Base-by-base conservation (phyloP, 2,888 invertebrate genomes). In the Zaprionus obscuricornis region DNA sequence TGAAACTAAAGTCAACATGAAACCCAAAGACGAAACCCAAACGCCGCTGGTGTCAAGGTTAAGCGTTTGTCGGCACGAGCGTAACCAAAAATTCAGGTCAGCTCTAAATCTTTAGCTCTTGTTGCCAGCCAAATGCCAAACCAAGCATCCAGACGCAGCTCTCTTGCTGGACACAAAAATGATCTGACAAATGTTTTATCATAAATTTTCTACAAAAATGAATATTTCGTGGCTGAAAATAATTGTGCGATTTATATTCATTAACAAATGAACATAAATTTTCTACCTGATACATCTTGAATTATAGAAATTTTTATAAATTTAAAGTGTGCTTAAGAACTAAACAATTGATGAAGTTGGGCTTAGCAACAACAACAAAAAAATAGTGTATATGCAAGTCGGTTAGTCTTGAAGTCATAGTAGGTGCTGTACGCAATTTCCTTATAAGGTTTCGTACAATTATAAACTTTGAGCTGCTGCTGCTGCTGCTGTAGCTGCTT, bases 11-110 rank as follows among this genome's bases (percentile, higher is more conserved):
- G 5, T 24, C 24, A 24, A 8, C 4, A 4, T 24, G 34, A 16
- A 17, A 7, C 31, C 6, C 27, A 34, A 40, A 42, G 45, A 24
- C 18, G 29, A 49, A 36, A 3, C 29, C 34, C 58, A 22, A 49
- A 14, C 37, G 55, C 57, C 58, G 74, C 64, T 49, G 65, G 78
- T 75, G 81, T 82, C 81, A 82, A 82, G 81, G 81, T 85, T 85
- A 85, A 85, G 55, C 78, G 56, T 57, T 59, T 70, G 47, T 36
- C 63, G 77, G 77, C 81, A 83, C 76, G 76, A 74, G 84, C 85
- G 66, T 57, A 66, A 59, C 58, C 60, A 43, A 59, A 75, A 65
- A 82, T 82, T 67, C 68, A 69, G 81, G 85, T 82, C 82, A 81
- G 37, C n/a, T n/a, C n/a, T n/a, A 3, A n/a, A 3, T 11, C 16